These are phyloP conservation scores for Heterodera filipjevi DNA, from an alignment of 2,888 invertebrate genomes.

Conservation along the genomic window DNA sequence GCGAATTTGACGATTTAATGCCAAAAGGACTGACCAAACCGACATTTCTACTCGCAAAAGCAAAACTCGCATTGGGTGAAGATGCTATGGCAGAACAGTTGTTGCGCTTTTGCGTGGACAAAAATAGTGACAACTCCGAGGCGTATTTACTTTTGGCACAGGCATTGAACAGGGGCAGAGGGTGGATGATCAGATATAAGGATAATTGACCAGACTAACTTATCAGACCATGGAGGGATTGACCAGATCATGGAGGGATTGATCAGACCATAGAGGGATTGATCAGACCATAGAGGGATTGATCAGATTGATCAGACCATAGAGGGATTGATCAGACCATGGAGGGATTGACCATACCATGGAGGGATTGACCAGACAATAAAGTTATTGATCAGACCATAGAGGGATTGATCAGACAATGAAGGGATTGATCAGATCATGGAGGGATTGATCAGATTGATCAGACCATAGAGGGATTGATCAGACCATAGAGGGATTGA, in stretches of 20 bases:
- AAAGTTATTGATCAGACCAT: neutral
- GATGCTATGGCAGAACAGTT: constrained; percentile 75
- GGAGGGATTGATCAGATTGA: too few species aligned
- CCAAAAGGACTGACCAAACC: constrained; percentile 34
- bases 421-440: neutral
- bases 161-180: constrained; percentile 35
- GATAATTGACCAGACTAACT: neutral
- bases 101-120: constrained; percentile 77
- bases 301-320: too few species aligned
- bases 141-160: constrained; percentile 82
- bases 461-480: too few species aligned
- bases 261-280: too few species aligned
- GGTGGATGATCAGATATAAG: neutral
- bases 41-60: constrained; percentile 77
- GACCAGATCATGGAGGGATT: too few species aligned
- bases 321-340: too few species aligned
- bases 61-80: constrained; percentile 79
- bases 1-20: constrained; percentile 66
- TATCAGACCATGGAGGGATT: neutral
- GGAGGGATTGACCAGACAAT: too few species aligned
- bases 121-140: constrained; percentile 79
- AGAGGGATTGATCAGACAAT: neutral
- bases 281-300: too few species aligned
- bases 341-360: too few species aligned
- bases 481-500: too few species aligned